Base-by-base conservation (phyloP, 2,113 vertebrate species). In the Gadus macrocephalus region DNA sequence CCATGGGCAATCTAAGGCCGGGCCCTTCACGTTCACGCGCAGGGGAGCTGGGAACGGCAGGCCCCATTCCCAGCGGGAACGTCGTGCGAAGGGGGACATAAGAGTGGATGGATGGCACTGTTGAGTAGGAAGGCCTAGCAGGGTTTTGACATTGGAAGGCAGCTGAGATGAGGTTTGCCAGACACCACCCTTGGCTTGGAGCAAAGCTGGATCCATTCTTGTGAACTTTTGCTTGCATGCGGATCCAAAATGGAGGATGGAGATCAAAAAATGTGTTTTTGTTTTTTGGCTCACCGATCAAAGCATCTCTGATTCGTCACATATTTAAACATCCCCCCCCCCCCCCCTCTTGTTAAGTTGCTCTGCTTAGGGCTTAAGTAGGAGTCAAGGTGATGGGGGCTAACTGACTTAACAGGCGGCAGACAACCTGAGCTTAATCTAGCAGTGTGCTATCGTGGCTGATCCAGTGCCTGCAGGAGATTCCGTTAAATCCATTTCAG, bases 401-500 rank as follows among this genome's bases (percentile, higher is more conserved):
- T 3, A 28, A 25, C 25, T 25, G 70, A 72, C 70, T 66, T 38
- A 67, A 56, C 42, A 63, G 67, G 22, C 59, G 71, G 56, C 59
- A 53, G 73, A 71, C 64, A 69, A 20, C 53, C 38, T 14, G 42
- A 49, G 53, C 68, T 71, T 63, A 19, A 76, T 82, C 63, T 49
- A n/a, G 53, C 22, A 1, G 62, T 31, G 55, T 67, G 49, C 64
- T 49, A 35, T 53, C 22, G 63, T 31, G 67, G 72, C 73, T 69
- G 71, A 71, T 66, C 73, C 79, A 77, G 55, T 31, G 64, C 53
- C 62, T 70, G 62, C 66, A 69, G 71, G 53, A 5, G 38, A 68
- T 62, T 76, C 70, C 28, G 63, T 78, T 78, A 70, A 73, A 80
- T 72, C 58, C 67, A 68, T 42, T 49, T 49, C 60, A 58, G 6